A percentile compares a stretch with the other conserved stretches of the same genome.
These are phyloP conservation scores for Polydesmus complanatus DNA, from an alignment of 2,888 invertebrate species.

Conservation along the genomic window DNA sequence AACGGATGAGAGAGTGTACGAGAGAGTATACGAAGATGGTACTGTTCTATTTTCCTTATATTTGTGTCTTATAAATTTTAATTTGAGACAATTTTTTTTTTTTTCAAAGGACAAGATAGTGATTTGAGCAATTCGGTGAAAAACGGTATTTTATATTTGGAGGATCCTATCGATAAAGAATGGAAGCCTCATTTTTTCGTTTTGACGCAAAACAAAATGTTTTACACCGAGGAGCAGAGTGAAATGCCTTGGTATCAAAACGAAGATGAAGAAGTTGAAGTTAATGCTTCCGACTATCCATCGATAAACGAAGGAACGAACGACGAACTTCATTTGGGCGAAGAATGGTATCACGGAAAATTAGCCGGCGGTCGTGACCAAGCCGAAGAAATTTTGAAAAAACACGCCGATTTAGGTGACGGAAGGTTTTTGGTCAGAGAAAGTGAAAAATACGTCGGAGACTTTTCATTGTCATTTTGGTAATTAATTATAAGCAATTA, in stretches of 20 bases:
- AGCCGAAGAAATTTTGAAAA: constrained; percentile 55
- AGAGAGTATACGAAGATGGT: constrained; percentile 46
- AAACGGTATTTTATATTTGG: constrained; percentile 75
- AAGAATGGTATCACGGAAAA: constrained; percentile 88
- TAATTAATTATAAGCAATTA: constrained; percentile 20
- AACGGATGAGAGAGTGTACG: constrained; percentile 56
- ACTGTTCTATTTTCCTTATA: too few species aligned
- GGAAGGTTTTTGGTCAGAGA: constrained; percentile 82
- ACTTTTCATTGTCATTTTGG: constrained; percentile 91
- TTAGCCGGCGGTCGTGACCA: constrained; percentile 63
- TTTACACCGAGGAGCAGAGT: constrained; percentile 57
- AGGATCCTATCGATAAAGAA: constrained; percentile 61
- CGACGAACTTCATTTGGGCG: constrained; percentile 78
- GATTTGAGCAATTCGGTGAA: constrained; percentile 44
- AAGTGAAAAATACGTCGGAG: constrained; percentile 90
- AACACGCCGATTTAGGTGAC: constrained; percentile 69
- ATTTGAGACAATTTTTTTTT: too few species aligned
- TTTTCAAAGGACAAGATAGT: constrained; percentile 26
- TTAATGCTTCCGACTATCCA: constrained; percentile 41
- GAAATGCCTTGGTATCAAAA: constrained; percentile 19
- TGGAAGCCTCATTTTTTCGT: constrained; percentile 93
- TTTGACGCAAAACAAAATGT: constrained; percentile 70
- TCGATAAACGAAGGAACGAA: constrained; percentile 48
- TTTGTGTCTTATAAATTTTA: too few species aligned
- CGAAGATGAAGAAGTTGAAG: constrained; percentile 38